Percentiles rank a stretch among this genome's conserved stretches.
These are phyloP conservation scores for Neoscelio sp. DNA, from an alignment of 2,888 invertebrate species.

Conservation along the genomic window DNA sequence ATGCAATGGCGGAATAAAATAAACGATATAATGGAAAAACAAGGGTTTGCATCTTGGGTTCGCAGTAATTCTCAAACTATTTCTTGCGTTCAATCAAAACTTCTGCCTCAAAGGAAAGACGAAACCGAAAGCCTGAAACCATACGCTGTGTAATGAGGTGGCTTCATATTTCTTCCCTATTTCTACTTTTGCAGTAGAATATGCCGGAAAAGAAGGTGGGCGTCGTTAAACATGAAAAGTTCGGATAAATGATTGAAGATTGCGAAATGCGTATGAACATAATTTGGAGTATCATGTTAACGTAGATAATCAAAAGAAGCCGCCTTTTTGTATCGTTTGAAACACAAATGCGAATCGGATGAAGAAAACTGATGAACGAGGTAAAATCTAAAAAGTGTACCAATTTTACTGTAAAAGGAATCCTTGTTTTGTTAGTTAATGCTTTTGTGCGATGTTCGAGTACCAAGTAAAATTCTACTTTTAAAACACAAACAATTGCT, in stretches of 20 bases:
- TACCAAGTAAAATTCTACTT: no score
- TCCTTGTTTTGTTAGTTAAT: no score
- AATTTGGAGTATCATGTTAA: background rate
- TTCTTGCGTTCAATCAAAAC: conserved; percentile 78
- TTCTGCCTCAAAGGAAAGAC: conserved; percentile 76
- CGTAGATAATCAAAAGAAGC: background rate
- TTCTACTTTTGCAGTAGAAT: conserved; percentile 64
- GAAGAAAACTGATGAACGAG: no score
- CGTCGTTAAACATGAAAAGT: conserved; percentile 5
- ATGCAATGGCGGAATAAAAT: conserved; percentile 73
- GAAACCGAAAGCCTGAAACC: conserved; percentile 73
- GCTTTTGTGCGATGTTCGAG: no score
- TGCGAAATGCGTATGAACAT: background rate
- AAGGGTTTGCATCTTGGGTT: conserved; percentile 68
- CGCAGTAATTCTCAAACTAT: conserved; percentile 68
- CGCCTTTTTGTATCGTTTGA: no score
- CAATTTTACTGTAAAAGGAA: no score
- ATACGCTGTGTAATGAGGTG: conserved; percentile 74
- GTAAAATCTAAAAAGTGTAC: no score
- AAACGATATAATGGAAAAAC: conserved; percentile 74
- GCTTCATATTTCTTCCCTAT: conserved; percentile 71
- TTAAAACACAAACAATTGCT: no score
- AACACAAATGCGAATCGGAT: background rate
- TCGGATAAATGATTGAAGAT: conserved; percentile 11
- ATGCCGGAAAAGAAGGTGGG: conserved; percentile 12